phyloP scores from a whole-genome alignment of 2,797 vertebrate genomes.

The Amblyraja radiata region DNA sequence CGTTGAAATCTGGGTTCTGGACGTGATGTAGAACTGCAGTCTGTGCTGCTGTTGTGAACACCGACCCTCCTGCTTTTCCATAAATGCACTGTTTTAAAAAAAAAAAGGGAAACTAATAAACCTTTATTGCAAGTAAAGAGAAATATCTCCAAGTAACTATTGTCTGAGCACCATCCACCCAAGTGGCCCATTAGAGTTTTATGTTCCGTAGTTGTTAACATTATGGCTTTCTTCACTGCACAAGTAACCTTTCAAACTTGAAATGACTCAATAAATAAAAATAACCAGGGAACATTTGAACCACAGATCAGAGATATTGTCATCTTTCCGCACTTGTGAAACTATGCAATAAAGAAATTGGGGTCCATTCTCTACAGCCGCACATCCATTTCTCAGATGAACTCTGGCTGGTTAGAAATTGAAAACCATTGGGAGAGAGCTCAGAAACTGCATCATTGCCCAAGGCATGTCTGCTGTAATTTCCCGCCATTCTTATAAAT shows the following conservation, averaged over 20 bases:
- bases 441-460: neutral
- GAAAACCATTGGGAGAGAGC: neutral
- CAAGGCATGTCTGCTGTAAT: neutral
- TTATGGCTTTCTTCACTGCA: neutral
- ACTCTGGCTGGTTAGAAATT: neutral
- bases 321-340: neutral
- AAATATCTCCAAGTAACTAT: neutral
- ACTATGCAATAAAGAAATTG: neutral
- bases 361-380: neutral
- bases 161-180: neutral
- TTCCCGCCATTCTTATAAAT: neutral
- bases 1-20: conserved; percentile 94
- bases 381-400: neutral
- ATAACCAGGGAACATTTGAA: conserved; percentile 18
- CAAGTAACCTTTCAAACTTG: conserved; percentile 21
- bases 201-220: neutral
- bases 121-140: conserved; percentile 34
- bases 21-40: conserved; percentile 89
- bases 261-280: neutral
- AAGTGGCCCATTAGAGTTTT: neutral
- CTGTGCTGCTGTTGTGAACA: conserved; percentile 77
- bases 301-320: conserved; percentile 9
- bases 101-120: conserved; percentile 10
- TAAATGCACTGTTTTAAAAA: conserved; percentile 78
- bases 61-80: conserved; percentile 82